phyloP scores from a whole-genome alignment of 2,888 invertebrate genomes.

The Papilio gigon region DNA sequence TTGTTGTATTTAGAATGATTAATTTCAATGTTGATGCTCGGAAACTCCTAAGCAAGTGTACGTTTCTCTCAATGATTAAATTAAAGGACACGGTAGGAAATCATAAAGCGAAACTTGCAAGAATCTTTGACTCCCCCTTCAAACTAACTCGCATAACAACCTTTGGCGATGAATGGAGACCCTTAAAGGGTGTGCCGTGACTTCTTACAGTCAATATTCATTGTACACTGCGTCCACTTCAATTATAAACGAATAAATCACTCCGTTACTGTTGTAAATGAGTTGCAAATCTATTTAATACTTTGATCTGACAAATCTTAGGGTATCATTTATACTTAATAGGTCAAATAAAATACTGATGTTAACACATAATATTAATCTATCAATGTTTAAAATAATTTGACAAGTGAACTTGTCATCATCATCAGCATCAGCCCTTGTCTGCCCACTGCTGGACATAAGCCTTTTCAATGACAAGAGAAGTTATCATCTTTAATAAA shows the following conservation, averaged over 20 bases:
- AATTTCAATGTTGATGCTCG: not conserved
- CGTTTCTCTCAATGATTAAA: constrained; percentile 23
- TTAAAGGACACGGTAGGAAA: constrained; percentile 19
- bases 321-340: constrained; percentile 1
- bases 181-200: constrained; percentile 64
- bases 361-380: too few species aligned
- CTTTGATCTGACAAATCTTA: not conserved
- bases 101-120: constrained; percentile 30
- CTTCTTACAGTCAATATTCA: constrained; percentile 50
- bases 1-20: too few species aligned
- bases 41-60: constrained; percentile 4
- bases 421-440: too few species aligned
- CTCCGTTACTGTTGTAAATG: constrained; percentile 44
- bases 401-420: too few species aligned
- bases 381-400: too few species aligned
- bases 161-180: constrained; percentile 63
- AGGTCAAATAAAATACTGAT: not conserved
- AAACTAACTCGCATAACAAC: constrained; percentile 57
- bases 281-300: constrained; percentile 50
- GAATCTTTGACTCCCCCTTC: constrained; percentile 52
- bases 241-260: constrained; percentile 76
- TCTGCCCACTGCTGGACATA: too few species aligned
- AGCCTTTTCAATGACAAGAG: too few species aligned
- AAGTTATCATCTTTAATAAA: too few species aligned
- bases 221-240: constrained; percentile 58